A percentile compares a stretch with the other conserved stretches of the same genome.
phyloP scores from a whole-genome alignment of 23 tunicate genomes.

The Trididemnum clinides region DNA sequence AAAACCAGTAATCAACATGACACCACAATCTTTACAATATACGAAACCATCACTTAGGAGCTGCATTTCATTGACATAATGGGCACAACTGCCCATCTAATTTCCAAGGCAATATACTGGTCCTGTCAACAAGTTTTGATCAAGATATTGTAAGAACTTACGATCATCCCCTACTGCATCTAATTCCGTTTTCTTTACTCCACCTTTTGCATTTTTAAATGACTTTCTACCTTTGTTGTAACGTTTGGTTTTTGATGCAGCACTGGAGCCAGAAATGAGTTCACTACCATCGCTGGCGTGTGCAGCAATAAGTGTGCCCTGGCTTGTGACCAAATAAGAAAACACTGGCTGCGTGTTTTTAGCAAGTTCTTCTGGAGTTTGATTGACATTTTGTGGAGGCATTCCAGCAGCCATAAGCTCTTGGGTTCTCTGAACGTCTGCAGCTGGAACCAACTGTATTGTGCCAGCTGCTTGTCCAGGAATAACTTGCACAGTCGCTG shows the following conservation, averaged over 20 bases:
- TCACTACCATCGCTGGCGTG: constrained; percentile 95
- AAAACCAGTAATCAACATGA: too few species aligned
- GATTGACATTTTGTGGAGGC: constrained; percentile 75
- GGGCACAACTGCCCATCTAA: too few species aligned
- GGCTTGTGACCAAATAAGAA: constrained; percentile 89
- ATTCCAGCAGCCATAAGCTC: constrained; percentile 89
- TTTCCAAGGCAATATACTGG: too few species aligned
- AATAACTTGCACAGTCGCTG: constrained; percentile 92
- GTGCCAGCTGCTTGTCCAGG: constrained; percentile 97
- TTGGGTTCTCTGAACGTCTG: constrained; percentile 84
- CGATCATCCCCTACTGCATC: too few species aligned
- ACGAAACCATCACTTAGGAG: too few species aligned
- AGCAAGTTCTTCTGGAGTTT: constrained; percentile 52
- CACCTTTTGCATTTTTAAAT: not conserved
- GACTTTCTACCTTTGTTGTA: not conserved
- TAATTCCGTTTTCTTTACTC: not conserved
- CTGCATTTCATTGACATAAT: too few species aligned
- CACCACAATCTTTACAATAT: too few species aligned
- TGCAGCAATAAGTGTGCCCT: constrained; percentile 92
- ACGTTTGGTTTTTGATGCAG: constrained; percentile 21
- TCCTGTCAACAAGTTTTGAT: too few species aligned
- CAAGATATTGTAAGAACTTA: too few species aligned
- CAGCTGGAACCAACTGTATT: constrained; percentile 81
- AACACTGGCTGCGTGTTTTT: constrained; percentile 70
- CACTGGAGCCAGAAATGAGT: constrained; percentile 39